Conservation (phyloP, 2,888 invertebrate genomes). For the Deilephila porcellus region DNA sequence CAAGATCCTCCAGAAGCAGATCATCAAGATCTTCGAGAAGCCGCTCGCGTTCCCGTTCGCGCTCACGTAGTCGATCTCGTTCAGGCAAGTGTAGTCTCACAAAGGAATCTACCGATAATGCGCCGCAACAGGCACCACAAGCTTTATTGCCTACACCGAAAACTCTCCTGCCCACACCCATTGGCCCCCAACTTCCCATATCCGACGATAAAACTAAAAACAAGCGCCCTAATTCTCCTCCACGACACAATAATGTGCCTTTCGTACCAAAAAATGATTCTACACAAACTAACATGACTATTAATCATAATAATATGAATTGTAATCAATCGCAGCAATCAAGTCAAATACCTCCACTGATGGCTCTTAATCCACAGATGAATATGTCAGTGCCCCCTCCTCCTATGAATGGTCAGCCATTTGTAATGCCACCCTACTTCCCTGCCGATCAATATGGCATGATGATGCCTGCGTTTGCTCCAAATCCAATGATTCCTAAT, state of each 20-base stretch:
- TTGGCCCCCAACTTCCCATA: conserved; percentile 66
- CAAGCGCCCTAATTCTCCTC: conserved; percentile 52
- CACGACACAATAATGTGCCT: background rate
- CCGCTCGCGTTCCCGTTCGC: conserved; percentile 74
- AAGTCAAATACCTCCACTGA: conserved; percentile 70
- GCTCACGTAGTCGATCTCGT: conserved; percentile 78
- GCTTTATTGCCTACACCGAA: conserved; percentile 63
- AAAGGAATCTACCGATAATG: conserved; percentile 63
- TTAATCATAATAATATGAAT: conserved; percentile 45
- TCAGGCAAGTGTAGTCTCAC: conserved; percentile 84
- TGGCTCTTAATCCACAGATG: conserved; percentile 76
- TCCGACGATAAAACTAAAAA: conserved; percentile 51
- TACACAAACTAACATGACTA: conserved; percentile 38
- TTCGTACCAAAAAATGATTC: conserved; percentile 39
- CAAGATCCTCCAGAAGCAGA: conserved; percentile 75
- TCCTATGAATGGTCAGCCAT: conserved; percentile 66
- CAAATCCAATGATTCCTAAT: conserved; percentile 53
- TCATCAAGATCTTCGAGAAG: conserved; percentile 74
- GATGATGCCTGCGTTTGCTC: conserved; percentile 65
- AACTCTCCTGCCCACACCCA: conserved; percentile 61
- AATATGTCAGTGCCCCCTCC: conserved; percentile 72
- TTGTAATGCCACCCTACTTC: conserved; percentile 72
- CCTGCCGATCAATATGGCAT: conserved; percentile 75
- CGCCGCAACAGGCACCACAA: conserved; percentile 62
- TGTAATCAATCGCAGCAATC: conserved; percentile 45